Conservation (phyloP, 1,140 invertebrate species). For the Ditylenchus dipsaci region DNA sequence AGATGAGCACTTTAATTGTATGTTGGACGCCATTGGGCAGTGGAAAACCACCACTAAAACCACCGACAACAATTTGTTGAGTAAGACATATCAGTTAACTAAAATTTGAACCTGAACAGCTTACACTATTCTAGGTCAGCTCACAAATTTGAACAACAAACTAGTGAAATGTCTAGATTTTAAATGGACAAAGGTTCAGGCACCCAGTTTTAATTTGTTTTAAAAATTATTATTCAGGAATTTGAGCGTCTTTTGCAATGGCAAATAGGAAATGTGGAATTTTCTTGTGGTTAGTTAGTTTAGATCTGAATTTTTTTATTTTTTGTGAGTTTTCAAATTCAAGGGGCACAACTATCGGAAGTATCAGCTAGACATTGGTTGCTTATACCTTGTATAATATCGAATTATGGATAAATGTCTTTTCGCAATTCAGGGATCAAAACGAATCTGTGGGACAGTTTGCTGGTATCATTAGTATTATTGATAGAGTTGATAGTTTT, state of each 20-base stretch:
- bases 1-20: constrained; percentile 61
- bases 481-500: no score
- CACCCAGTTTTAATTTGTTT: background rate
- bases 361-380: constrained; percentile 59
- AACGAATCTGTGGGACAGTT: constrained; percentile 61
- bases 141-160: constrained; percentile 22
- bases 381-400: no score
- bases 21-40: constrained; percentile 59
- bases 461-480: constrained; percentile 11
- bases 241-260: constrained; percentile 59
- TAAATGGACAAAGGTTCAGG: constrained; percentile 11
- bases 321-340: no score
- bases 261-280: constrained; percentile 61
- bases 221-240: constrained; percentile 49
- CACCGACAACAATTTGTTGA: constrained; percentile 55
- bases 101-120: no score
- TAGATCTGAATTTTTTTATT: no score
- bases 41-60: constrained; percentile 54
- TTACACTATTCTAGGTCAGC: constrained; percentile 19
- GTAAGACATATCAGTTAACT: no score
- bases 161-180: constrained; percentile 10
- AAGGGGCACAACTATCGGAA: constrained; percentile 48
- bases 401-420: no score
- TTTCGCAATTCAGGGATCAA: constrained; percentile 53
- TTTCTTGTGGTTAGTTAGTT: constrained; percentile 57